These are phyloP conservation scores for Myotis brandtii DNA, from an alignment of 2,113 vertebrate genomes.

Conservation along the genomic window DNA sequence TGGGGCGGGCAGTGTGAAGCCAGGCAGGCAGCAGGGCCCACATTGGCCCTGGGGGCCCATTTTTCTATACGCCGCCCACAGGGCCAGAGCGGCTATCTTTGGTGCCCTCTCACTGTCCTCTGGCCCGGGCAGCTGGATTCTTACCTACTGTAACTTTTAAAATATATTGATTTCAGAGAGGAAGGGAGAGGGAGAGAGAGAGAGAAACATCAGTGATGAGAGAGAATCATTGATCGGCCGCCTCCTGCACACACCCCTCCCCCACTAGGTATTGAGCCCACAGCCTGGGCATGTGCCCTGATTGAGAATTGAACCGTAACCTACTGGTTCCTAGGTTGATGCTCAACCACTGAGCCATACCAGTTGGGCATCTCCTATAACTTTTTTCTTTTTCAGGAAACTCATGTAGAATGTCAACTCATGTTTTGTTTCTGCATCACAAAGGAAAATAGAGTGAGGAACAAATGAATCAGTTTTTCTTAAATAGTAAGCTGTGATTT, in stretches of 20 bases:
- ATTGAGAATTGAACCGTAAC: too few species aligned
- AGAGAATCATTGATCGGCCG: too few species aligned
- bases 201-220: too few species aligned
- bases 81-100: background rate
- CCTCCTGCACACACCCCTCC: too few species aligned
- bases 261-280: too few species aligned
- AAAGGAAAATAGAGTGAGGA: constrained; percentile 57
- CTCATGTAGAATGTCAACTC: constrained; percentile 23
- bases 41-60: accelerated
- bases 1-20: background rate
- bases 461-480: constrained; percentile 66
- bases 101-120: background rate
- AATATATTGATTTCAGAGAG: too few species aligned
- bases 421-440: constrained; percentile 19
- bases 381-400: background rate
- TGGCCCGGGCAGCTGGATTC: background rate
- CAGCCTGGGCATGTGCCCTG: too few species aligned
- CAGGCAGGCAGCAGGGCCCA: background rate
- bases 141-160: background rate
- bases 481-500: constrained; percentile 33
- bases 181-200: too few species aligned
- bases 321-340: too few species aligned
- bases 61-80: background rate
- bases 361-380: too few species aligned
- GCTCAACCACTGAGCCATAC: too few species aligned